These are phyloP conservation scores for Teleopsis dalmanni DNA, from an alignment of 1,140 invertebrate species.

Conservation along the genomic window DNA sequence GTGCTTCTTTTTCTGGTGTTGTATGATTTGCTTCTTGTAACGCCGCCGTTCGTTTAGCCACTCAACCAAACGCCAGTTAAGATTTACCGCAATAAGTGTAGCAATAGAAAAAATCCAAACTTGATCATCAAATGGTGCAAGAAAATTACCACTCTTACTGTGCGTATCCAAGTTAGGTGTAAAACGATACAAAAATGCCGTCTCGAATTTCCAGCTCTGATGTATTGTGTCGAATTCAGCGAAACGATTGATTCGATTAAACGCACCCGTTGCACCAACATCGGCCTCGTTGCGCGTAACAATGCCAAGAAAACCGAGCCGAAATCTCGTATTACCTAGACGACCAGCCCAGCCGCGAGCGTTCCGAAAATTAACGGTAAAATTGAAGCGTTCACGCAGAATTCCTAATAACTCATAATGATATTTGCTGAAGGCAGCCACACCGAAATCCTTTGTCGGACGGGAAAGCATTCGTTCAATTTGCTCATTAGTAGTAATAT, in stretches of 20 bases:
- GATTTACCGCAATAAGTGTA: constrained; percentile 17
- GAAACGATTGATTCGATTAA: constrained; percentile 34
- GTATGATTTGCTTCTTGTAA: neutral
- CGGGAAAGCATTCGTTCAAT: constrained; percentile 25
- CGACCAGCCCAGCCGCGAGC: constrained; percentile 39
- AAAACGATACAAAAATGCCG: constrained; percentile 33
- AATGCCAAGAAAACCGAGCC: constrained; percentile 31
- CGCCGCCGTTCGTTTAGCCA: neutral
- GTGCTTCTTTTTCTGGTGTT: too few relatives aligned
- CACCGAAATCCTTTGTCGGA: constrained; percentile 25
- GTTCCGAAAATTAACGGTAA: constrained; percentile 35
- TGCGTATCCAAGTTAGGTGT: constrained; percentile 30
- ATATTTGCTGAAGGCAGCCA: constrained; percentile 36
- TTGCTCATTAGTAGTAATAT: constrained; percentile 27
- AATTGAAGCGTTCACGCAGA: constrained; percentile 31
- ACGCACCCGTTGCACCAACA: constrained; percentile 32
- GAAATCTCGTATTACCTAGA: constrained; percentile 28
- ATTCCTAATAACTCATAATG: constrained; percentile 29
- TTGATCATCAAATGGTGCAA: constrained; percentile 27
- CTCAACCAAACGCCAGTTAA: constrained; percentile 26
- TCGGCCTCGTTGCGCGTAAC: constrained; percentile 35
- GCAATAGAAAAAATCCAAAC: constrained; percentile 26
- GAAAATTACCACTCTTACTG: constrained; percentile 29
- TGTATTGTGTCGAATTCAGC: constrained; percentile 38
- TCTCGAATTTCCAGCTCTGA: constrained; percentile 38